These are phyloP conservation scores for Tridacna crocea DNA, from an alignment of 2,888 invertebrate species.

Conservation along the genomic window DNA sequence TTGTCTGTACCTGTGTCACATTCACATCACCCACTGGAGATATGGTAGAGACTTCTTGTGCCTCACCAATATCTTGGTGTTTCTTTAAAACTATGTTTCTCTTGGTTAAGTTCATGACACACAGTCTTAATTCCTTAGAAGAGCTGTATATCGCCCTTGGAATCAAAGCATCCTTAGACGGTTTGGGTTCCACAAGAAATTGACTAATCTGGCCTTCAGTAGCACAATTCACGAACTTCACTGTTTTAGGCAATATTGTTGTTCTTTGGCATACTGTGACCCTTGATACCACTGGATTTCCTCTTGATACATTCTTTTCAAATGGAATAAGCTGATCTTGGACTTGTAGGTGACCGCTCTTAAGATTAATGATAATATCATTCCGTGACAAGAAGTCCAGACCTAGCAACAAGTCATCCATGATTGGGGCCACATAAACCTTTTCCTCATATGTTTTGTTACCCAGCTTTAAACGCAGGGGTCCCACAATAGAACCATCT, in stretches of 20 bases:
- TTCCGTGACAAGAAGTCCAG: constrained; percentile 6
- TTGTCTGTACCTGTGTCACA: not conserved
- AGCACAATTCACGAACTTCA: no score
- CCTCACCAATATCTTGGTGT: not conserved
- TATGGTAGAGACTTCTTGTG: constrained; percentile 3
- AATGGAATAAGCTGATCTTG: no score
- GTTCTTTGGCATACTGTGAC: no score
- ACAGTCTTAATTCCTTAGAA: not conserved
- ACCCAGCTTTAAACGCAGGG: constrained; percentile 15
- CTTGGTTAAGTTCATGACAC: constrained; percentile 5
- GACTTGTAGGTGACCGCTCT: no score
- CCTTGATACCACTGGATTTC: no score
- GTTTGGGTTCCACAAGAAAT: no score
- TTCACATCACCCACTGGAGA: not conserved
- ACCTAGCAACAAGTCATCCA: constrained; percentile 1
- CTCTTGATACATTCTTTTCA: no score
- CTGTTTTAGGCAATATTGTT: no score
- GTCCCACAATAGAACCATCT: constrained; percentile 25
- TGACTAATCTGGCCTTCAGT: no score
- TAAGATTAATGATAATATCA: no score
- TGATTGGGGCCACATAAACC: constrained; percentile 17
- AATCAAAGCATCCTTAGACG: no score
- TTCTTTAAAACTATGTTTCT: not conserved
- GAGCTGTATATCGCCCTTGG: no score
- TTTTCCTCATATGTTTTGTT: constrained; percentile 4